Percentiles rank a stretch among this genome's conserved stretches.
Conservation (phyloP, 2,113 vertebrate genomes). For the Choloepus hoffmanni region DNA sequence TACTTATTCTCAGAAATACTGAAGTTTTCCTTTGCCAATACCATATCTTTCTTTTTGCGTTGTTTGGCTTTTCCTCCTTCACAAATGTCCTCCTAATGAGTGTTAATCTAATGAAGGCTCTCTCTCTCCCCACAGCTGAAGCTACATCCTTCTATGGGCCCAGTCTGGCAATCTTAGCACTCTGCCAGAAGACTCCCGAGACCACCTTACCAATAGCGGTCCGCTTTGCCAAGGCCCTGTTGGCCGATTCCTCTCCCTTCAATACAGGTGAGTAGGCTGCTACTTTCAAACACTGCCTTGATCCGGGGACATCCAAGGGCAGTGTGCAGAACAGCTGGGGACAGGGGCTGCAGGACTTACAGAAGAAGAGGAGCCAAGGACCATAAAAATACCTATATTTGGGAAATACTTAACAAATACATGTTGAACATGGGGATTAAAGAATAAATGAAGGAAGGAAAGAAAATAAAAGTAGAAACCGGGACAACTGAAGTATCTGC, state of each 20-base stretch:
- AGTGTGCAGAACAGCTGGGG: neutral
- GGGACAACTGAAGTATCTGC: neutral
- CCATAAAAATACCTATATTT: fast-evolving
- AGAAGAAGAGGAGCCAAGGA: neutral
- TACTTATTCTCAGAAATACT: neutral
- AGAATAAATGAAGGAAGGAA: neutral
- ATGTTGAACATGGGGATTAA: neutral
- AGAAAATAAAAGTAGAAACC: neutral
- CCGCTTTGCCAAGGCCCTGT: constrained; percentile 70
- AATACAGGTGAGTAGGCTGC: constrained; percentile 69
- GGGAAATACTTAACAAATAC: neutral
- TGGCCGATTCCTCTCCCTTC: constrained; percentile 61
- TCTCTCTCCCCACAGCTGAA: neutral
- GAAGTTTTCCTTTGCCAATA: neutral
- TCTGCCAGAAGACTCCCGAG: constrained; percentile 75
- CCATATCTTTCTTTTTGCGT: neutral
- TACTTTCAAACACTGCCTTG: neutral
- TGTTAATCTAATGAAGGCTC: neutral
- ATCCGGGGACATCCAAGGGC: neutral
- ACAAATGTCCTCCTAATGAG: neutral
- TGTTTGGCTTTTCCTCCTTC: neutral
- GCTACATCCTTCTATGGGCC: constrained; percentile 70
- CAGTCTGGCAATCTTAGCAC: constrained; percentile 72
- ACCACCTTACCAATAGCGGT: constrained; percentile 4
- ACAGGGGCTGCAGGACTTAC: fast-evolving